Evolutionary conservation across 2,113 vertebrate species (phyloP).

Genomic region (Casuarius casuarius): DNA sequence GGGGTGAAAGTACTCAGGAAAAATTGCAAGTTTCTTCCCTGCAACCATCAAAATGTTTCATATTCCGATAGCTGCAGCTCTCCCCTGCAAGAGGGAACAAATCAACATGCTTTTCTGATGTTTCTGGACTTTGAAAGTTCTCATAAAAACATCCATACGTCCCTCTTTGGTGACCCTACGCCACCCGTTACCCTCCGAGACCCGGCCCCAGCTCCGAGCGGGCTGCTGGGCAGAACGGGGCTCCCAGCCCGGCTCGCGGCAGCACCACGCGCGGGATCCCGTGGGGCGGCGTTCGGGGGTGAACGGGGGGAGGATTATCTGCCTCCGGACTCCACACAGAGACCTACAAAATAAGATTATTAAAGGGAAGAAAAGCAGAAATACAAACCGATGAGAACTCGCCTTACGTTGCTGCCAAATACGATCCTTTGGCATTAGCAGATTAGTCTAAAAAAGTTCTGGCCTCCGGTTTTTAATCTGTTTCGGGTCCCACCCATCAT

Average conservation of each 20-base stretch:
- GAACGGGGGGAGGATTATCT: neutral
- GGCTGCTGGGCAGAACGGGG: neutral
- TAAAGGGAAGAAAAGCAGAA: slow-evolving; percentile 39
- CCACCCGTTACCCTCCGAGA: neutral
- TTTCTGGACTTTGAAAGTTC: neutral
- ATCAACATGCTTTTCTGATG: neutral
- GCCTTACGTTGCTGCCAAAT: slow-evolving; percentile 25
- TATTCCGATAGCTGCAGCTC: neutral
- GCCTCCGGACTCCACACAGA: neutral
- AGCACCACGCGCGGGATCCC: neutral
- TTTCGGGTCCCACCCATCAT: neutral
- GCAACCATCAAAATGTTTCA: neutral
- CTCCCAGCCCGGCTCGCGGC: neutral
- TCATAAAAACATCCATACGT: neutral
- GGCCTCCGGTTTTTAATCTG: neutral
- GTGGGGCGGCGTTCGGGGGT: neutral
- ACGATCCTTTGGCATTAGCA: slow-evolving; percentile 14
- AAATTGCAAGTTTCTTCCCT: neutral
- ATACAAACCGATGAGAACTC: slow-evolving; percentile 12
- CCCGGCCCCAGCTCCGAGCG: neutral
- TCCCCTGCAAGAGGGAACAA: neutral
- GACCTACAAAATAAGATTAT: neutral
- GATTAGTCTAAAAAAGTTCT: slow-evolving; percentile 6
- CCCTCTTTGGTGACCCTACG: neutral
- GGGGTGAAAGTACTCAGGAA: neutral